phyloP scores from a whole-genome alignment of 1,140 invertebrate genomes.

The Meloidogyne chitwoodi region DNA sequence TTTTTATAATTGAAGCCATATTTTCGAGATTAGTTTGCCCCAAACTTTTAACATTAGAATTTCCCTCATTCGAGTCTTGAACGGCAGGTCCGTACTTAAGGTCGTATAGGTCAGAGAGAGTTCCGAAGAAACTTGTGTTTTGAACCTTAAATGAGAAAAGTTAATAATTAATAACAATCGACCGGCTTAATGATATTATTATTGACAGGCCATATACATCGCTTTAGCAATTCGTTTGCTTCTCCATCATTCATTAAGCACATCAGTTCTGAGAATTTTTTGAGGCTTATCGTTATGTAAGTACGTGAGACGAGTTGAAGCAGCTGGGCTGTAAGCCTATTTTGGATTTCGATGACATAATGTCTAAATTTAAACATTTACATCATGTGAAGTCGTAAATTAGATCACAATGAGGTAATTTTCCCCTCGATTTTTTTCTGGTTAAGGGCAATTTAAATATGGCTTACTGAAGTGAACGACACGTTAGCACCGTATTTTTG shows the following conservation, averaged over 20 bases:
- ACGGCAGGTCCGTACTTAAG: neutral
- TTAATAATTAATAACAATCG: neutral
- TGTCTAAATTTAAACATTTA: constrained; percentile 7
- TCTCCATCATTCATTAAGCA: neutral
- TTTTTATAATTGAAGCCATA: neutral
- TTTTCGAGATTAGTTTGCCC: neutral
- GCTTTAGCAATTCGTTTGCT: neutral
- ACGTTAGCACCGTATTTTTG: neutral
- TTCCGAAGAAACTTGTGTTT: neutral
- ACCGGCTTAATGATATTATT: constrained; percentile 6
- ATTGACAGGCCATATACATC: neutral
- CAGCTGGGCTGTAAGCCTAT: neutral
- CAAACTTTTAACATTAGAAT: neutral
- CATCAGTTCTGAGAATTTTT: constrained; percentile 2
- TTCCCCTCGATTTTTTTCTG: too few species aligned
- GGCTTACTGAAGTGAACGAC: neutral
- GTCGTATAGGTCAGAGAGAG: neutral
- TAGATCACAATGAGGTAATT: neutral
- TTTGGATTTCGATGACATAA: constrained; percentile 5
- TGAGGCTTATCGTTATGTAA: neutral
- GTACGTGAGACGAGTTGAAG: neutral
- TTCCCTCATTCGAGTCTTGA: neutral
- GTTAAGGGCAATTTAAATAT: neutral
- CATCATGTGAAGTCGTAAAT: too few species aligned
- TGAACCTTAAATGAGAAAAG: neutral